Evolutionary conservation across 2,113 vertebrate genomes (phyloP), one percentile per base, ranked within the genome.

Genomic region (Barnardius zonarius): DNA sequence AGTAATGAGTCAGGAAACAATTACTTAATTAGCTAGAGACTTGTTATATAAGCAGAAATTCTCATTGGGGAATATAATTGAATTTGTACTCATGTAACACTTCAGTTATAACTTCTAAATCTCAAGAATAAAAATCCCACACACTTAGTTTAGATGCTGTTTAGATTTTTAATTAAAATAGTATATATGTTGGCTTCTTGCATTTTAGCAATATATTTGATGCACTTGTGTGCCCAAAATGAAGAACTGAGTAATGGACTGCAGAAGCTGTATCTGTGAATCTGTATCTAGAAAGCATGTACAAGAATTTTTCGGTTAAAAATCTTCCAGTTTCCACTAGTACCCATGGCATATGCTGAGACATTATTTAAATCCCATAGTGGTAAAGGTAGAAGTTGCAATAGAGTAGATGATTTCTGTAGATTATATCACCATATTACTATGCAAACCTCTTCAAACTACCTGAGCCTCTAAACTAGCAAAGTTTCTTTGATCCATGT

Each of bases 1-100:
- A 87, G 18, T 68, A 96, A 84, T 78, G 92, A 94, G 59, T 95
- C 93, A 94, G 84, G 39, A 49, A 94, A 79, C 76, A 55, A 87
- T 96, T 93, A 95, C 76, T 84, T 85, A 95, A 95, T 88, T 88
- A 81, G 39, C 35, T 66, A 64, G 79, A 78, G 78, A 73, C 39
- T 91, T 69, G 86, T 94, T 97, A 91, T 43, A 37, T 88, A 83
- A 44, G 86, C 82, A 88, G 43, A 88, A 83, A 90, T 70, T 73
- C 39, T 90, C 8, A 5, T 11, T 73, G 68, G n/a, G 64, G 25
- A 88, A 73, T 20, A 54, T 49, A 83, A 27, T 49, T 68, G 25
- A 55, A 52, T 94, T 88, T 86, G 62, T 62, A 24, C 41, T 87
- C 1, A 4, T 17, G 0, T 46, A 66, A 41, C 27, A 28, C n/a